A percentile compares a stretch with the other conserved stretches of the same genome.
Evolutionary conservation across 2,888 invertebrate species (phyloP).

Genomic region (Enchytraeus crypticus): DNA sequence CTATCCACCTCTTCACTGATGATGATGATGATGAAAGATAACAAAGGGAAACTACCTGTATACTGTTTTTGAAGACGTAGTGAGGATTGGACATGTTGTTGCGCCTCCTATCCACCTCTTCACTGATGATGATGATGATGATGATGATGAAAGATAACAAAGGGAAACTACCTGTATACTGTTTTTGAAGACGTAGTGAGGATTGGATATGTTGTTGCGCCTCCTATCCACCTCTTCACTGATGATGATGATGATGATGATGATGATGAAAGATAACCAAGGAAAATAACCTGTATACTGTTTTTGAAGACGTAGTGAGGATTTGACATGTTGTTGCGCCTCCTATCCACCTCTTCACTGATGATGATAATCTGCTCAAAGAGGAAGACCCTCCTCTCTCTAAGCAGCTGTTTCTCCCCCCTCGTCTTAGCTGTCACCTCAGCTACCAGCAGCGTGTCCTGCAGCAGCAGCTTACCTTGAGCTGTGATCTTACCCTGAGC

Average conservation of each 20-base stretch:
- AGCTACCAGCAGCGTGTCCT: constrained; percentile 49
- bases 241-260: constrained; percentile 69
- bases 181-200: constrained; percentile 86
- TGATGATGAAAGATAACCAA: not conserved
- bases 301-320: constrained; percentile 90
- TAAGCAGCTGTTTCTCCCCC: constrained; percentile 54
- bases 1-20: constrained; percentile 85
- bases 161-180: constrained; percentile 64
- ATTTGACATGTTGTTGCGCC: constrained; percentile 75
- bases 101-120: constrained; percentile 77
- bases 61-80: constrained; percentile 88
- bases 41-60: constrained; percentile 56
- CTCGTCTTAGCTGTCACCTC: constrained; percentile 9
- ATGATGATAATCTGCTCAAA: constrained; percentile 91
- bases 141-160: not conserved
- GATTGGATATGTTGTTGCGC: constrained; percentile 76
- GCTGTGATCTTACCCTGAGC: constrained; percentile 87
- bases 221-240: constrained; percentile 83
- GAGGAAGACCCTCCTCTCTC: constrained; percentile 88
- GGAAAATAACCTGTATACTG: constrained; percentile 64
- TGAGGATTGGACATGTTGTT: constrained; percentile 79
- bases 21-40: constrained; percentile 56
- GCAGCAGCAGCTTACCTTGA: constrained; percentile 85
- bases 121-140: constrained; percentile 77
- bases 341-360: constrained; percentile 80